Evolutionary conservation across 30 jellyfish, hydroid and myxozoan species (phyloP).

Genomic region (Hydra vulgaris): DNA sequence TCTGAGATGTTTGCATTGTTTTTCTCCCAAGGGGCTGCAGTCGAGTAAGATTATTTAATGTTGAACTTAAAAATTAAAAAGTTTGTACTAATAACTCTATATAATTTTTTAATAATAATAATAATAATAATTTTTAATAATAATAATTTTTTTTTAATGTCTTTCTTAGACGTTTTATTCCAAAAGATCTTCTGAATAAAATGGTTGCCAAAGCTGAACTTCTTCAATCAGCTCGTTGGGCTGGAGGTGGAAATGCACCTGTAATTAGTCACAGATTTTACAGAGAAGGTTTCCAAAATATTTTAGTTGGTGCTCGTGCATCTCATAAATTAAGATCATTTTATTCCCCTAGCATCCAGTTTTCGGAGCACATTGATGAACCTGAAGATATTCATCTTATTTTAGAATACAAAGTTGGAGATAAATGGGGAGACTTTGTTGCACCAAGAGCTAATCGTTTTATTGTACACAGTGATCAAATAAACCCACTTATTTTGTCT

Average conservation of each 20-base stretch:
- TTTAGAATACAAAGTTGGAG: conserved; percentile 80
- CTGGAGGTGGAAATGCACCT: conserved; percentile 93
- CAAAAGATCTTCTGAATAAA: conserved; percentile 31
- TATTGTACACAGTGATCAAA: conserved; percentile 61
- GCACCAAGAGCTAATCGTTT: conserved; percentile 87
- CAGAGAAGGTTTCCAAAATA: conserved; percentile 58
- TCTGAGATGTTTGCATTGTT: conserved; percentile 66
- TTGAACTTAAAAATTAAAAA: background rate
- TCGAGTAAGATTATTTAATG: conserved; percentile 44
- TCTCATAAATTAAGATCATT: conserved; percentile 29
- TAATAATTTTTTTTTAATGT: background rate
- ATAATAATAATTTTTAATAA: too few species aligned
- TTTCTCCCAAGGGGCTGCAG: conserved; percentile 87
- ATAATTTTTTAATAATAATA: too few species aligned
- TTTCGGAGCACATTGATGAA: conserved; percentile 46
- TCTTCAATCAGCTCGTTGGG: conserved; percentile 50
- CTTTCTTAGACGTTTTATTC: conserved; percentile 25
- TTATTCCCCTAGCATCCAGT: conserved; percentile 40
- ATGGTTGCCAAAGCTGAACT: conserved; percentile 40
- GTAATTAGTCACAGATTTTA: conserved; percentile 56
- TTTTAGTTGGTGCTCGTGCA: conserved; percentile 64
- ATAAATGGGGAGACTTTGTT: conserved; percentile 50
- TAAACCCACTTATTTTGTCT: conserved; percentile 53
- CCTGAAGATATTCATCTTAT: conserved; percentile 75
- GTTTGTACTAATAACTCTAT: too few species aligned